Evolutionary conservation across 2,113 vertebrate genomes (phyloP).

Genomic region (Dendropsophus ebraccatus): DNA sequence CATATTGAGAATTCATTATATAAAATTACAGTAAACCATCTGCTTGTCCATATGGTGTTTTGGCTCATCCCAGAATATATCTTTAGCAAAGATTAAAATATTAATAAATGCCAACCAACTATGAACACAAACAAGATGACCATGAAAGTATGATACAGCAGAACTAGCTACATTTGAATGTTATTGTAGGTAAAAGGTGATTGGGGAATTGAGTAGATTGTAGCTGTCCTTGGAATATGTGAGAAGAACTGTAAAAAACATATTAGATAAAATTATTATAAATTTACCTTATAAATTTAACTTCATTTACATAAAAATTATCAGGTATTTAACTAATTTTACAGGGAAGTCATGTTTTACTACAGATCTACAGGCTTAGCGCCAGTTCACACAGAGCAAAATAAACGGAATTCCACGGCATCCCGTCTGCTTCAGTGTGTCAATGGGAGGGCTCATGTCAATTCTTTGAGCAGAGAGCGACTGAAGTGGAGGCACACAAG

Average conservation of each 20-base stretch:
- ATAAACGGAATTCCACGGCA: no score
- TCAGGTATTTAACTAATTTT: no score
- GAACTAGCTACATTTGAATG: background rate
- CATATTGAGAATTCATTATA: slow-evolving; percentile 52
- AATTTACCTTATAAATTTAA: no score
- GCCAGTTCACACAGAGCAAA: no score
- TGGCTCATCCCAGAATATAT: slow-evolving; percentile 15
- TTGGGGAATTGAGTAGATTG: background rate
- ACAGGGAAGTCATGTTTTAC: no score
- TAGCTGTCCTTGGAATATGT: background rate
- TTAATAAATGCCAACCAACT: slow-evolving; percentile 23
- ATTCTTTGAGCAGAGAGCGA: no score
- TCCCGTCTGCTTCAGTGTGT: no score
- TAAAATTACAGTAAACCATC: slow-evolving; percentile 53
- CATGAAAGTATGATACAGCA: slow-evolving; percentile 12
- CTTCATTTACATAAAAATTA: no score
- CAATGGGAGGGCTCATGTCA: no score
- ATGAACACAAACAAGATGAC: slow-evolving; percentile 14
- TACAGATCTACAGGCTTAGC: no score
- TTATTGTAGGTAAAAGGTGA: background rate
- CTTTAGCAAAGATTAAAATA: slow-evolving; percentile 32
- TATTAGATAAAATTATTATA: background rate
- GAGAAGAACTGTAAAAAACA: background rate
- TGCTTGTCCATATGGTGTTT: slow-evolving; percentile 46
- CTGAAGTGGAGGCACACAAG: no score